A percentile compares a stretch with the other conserved stretches of the same genome.
These are phyloP conservation scores for Antitype chi DNA, from an alignment of 2,888 invertebrate genomes.

Conservation along the genomic window DNA sequence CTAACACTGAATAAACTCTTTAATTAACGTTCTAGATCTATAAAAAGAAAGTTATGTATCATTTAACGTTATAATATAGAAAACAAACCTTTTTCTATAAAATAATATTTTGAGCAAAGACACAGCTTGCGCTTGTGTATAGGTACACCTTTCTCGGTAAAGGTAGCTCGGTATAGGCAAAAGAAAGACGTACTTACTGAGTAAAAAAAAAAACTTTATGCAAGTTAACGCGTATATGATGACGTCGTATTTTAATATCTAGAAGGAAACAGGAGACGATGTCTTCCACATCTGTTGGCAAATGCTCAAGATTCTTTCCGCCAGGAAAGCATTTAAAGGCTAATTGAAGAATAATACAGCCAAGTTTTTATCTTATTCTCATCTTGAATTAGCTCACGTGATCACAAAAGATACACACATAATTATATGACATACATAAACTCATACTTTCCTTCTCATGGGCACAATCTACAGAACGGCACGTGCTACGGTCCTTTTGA, in stretches of 20 bases:
- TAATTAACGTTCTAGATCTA: too few species aligned
- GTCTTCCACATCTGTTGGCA: constrained; percentile 72
- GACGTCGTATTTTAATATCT: constrained; percentile 44
- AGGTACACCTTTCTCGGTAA: too few species aligned
- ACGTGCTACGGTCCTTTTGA: too few species aligned
- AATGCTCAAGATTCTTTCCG: constrained; percentile 59
- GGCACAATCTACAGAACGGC: too few species aligned
- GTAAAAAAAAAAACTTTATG: not conserved
- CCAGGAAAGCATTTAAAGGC: constrained; percentile 57
- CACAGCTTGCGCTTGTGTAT: not conserved
- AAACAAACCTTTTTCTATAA: too few species aligned
- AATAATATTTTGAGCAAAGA: not conserved
- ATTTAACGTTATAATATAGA: too few species aligned
- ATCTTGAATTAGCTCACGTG: constrained; percentile 7
- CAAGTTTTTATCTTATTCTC: constrained; percentile 27
- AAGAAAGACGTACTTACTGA: not conserved
- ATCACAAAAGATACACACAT: not conserved
- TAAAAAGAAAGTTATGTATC: too few species aligned
- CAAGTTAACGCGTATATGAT: constrained; percentile 17
- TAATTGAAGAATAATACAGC: constrained; percentile 69
- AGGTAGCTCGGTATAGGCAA: too few species aligned
- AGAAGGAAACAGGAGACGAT: constrained; percentile 53
- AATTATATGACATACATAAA: too few species aligned
- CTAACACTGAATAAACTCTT: too few species aligned
- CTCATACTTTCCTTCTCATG: too few species aligned